Evolutionary conservation across 2,888 invertebrate species (phyloP).

Genomic region (Fissipunctia ypsillon): DNA sequence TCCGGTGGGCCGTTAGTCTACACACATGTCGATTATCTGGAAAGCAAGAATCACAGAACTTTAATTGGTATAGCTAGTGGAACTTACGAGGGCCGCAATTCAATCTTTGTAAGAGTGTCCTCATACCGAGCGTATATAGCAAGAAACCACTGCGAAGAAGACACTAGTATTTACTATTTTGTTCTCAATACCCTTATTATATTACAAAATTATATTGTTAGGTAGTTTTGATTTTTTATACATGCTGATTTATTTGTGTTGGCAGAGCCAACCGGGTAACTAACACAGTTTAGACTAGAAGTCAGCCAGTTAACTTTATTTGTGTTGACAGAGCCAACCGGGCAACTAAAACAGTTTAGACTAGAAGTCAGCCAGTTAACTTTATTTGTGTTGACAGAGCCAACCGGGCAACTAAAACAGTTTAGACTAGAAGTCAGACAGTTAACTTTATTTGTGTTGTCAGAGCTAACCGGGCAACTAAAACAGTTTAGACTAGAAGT

Average conservation of each 20-base stretch:
- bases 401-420: not conserved
- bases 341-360: not conserved
- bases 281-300: not conserved
- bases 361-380: too few species aligned
- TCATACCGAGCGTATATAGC: conserved; percentile 30
- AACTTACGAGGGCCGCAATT: not conserved
- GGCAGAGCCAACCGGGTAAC: not conserved
- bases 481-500: not conserved
- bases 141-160: conserved; percentile 12
- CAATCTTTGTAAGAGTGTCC: conserved; percentile 46
- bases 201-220: conserved; percentile 29
- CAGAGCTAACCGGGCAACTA: not conserved
- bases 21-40: not conserved
- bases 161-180: not conserved
- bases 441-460: not conserved
- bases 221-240: conserved; percentile 29
- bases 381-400: not conserved
- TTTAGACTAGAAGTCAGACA: not conserved
- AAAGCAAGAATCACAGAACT: not conserved
- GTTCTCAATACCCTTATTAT: conserved; percentile 12
- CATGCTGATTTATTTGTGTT: not conserved
- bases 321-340: not conserved
- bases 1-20: conserved; percentile 53
- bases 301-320: too few species aligned
- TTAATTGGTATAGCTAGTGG: conserved; percentile 52